Evolutionary conservation across 2,888 invertebrate species (phyloP).

Genomic region (Chymomyza procnemis): DNA sequence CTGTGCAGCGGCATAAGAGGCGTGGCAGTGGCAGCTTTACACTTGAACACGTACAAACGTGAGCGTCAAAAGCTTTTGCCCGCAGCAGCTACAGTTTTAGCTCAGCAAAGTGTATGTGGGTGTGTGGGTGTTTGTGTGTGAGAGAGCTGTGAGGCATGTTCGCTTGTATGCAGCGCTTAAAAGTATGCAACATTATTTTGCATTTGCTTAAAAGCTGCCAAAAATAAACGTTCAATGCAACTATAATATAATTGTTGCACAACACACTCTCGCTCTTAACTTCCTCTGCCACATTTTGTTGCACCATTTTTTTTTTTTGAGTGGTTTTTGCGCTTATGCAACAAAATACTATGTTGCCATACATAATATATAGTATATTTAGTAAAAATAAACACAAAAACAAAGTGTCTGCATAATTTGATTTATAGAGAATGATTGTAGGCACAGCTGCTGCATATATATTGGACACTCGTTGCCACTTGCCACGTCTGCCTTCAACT

Average conservation of each 20-base stretch:
- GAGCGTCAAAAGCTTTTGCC: neutral
- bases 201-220: slow-evolving; percentile 63
- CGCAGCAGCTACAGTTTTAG: slow-evolving; percentile 28
- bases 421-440: slow-evolving; percentile 3
- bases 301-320: slow-evolving; percentile 16
- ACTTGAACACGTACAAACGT: slow-evolving; percentile 67
- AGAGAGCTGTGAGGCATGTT: slow-evolving; percentile 17
- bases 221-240: neutral
- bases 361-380: neutral
- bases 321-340: slow-evolving; percentile 15
- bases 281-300: neutral
- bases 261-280: neutral
- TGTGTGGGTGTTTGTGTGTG: neutral
- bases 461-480: neutral
- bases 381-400: neutral
- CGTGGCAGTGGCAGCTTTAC: slow-evolving; percentile 67
- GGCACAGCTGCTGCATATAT: slow-evolving; percentile 15
- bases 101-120: slow-evolving; percentile 5
- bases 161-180: slow-evolving; percentile 51
- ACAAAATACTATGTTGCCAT: neutral
- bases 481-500: neutral
- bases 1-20: slow-evolving; percentile 29
- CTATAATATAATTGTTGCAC: slow-evolving; percentile 17
- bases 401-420: neutral
- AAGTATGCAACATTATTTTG: slow-evolving; percentile 65